Evolutionary conservation across 2,888 invertebrate genomes (phyloP).

Genomic region (Cheilosia impressa): DNA sequence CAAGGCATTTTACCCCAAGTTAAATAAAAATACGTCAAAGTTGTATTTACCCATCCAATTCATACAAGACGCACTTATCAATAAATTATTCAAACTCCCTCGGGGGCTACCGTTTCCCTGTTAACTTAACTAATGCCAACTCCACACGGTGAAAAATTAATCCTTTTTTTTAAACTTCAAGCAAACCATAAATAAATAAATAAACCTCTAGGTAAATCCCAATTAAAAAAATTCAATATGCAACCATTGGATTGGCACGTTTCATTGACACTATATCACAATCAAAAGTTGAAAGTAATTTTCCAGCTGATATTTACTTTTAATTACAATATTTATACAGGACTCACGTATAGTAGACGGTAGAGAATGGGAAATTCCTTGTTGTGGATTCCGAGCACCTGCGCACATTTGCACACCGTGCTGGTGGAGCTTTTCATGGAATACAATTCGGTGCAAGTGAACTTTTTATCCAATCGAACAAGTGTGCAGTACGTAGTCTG

Average conservation of each 20-base stretch:
- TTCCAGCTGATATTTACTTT: constrained; percentile 72
- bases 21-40: no score
- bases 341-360: constrained; percentile 42
- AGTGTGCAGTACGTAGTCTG: constrained; percentile 72
- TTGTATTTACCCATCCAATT: no score
- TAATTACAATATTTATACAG: constrained; percentile 61
- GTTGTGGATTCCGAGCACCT: constrained; percentile 51
- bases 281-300: constrained; percentile 60
- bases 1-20: no score
- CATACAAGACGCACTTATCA: no score
- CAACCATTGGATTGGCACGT: constrained; percentile 11
- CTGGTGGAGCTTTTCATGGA: constrained; percentile 42
- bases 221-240: neutral
- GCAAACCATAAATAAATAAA: neutral
- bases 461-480: constrained; percentile 73
- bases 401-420: constrained; percentile 44
- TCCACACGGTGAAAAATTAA: no score
- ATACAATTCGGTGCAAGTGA: constrained; percentile 61
- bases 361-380: constrained; percentile 43
- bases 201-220: neutral
- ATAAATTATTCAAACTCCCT: no score
- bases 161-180: neutral
- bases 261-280: constrained; percentile 41
- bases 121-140: no score
- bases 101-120: no score